Conservation (phyloP, 2,797 vertebrate genomes). For the Pagetopsis macropterus region DNA sequence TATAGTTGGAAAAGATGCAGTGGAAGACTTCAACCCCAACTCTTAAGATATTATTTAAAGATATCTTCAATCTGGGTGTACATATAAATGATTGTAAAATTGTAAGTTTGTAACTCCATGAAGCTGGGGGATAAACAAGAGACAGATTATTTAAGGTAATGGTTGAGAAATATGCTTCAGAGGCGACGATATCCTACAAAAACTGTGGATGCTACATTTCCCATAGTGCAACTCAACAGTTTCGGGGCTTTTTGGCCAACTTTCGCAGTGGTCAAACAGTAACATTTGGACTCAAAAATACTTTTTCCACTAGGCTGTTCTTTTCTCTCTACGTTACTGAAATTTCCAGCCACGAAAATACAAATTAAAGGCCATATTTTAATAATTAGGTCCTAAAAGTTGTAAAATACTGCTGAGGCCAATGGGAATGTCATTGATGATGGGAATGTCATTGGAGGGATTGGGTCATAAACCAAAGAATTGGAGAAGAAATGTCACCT, state of each 20-base stretch:
- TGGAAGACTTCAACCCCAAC: conserved; percentile 21
- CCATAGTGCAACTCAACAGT: not conserved
- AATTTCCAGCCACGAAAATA: too few relatives aligned
- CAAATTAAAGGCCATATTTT: too few relatives aligned
- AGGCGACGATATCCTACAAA: not conserved
- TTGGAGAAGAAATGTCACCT: not conserved
- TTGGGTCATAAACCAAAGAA: not conserved
- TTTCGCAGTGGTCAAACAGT: too few relatives aligned
- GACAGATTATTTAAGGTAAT: not conserved
- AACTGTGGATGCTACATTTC: not conserved
- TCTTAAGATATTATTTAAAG: not conserved
- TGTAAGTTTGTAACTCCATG: fast-evolving
- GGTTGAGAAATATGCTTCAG: not conserved
- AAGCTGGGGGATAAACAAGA: not conserved
- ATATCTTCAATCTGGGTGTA: conserved; percentile 7
- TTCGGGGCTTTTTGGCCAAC: too few relatives aligned
- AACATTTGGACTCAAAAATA: too few relatives aligned
- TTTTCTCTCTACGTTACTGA: too few relatives aligned
- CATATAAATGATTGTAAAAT: not conserved
- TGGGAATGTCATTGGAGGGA: not conserved
- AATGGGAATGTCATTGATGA: not conserved
- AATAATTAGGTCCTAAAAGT: too few relatives aligned
- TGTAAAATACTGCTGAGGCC: not conserved
- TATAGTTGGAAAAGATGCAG: conserved; percentile 22
- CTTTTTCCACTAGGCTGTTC: too few relatives aligned